These are phyloP conservation scores for Alsophila aescularia DNA, from an alignment of 2,888 invertebrate genomes.

Conservation along the genomic window DNA sequence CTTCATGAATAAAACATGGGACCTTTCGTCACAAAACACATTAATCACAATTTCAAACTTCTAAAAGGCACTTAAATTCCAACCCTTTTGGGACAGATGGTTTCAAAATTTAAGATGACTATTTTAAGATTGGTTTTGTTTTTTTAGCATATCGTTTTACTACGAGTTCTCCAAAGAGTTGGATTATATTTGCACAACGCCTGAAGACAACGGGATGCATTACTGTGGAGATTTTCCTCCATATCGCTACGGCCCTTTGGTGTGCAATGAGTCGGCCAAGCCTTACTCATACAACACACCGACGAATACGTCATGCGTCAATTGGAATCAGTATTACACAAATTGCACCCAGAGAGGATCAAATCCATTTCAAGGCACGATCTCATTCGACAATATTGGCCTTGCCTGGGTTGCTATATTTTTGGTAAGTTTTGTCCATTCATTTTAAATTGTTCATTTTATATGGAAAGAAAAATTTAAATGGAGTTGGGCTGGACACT, in stretches of 20 bases:
- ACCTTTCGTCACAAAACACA: constrained; percentile 33
- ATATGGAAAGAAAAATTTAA: too few species aligned
- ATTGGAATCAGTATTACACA: constrained; percentile 99
- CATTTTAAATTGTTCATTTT: background rate
- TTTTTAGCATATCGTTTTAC: constrained; percentile 89
- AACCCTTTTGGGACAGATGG: constrained; percentile 10
- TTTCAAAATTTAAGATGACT: constrained; percentile 11
- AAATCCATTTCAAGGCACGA: constrained; percentile 99
- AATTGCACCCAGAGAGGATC: constrained; percentile 95
- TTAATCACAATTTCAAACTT: constrained; percentile 32
- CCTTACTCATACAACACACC: constrained; percentile 85
- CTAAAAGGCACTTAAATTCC: constrained; percentile 27
- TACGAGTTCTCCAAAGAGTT: constrained; percentile 95
- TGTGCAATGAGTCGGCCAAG: constrained; percentile 91
- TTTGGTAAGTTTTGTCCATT: constrained; percentile 88
- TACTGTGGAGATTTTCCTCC: constrained; percentile 93
- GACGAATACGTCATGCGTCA: constrained; percentile 93
- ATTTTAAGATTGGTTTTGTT: constrained; percentile 30
- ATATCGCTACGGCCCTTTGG: constrained; percentile 87
- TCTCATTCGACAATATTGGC: constrained; percentile 99
- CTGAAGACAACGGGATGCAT: constrained; percentile 98
- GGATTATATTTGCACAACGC: constrained; percentile 98
- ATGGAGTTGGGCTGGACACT: too few species aligned
- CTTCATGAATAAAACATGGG: constrained; percentile 35
- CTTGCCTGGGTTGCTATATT: constrained; percentile 99